Percentiles rank a stretch among this genome's conserved stretches.
phyloP scores from a whole-genome alignment of 2,113 vertebrate genomes.

The Hemicordylus capensis region DNA sequence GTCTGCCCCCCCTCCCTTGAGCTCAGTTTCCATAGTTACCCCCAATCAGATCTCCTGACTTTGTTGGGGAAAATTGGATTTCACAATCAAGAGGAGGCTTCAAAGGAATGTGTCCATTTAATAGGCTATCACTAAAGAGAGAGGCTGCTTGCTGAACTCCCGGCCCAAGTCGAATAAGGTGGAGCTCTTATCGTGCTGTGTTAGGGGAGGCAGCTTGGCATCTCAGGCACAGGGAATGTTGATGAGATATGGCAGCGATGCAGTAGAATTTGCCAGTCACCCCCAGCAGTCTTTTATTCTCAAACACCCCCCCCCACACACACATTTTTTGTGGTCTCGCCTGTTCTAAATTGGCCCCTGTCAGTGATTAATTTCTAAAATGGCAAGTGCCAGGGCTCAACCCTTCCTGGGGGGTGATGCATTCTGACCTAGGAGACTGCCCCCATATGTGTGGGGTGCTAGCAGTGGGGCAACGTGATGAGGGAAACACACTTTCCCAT shows the following conservation, averaged over 20 bases:
- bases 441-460: not conserved
- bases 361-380: conserved; percentile 25
- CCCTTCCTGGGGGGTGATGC: not conserved
- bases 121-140: conserved; percentile 75
- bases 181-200: conserved; percentile 49
- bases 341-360: not conserved
- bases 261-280: conserved; percentile 56
- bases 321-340: not conserved
- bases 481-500: not conserved
- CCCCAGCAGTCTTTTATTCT: not conserved
- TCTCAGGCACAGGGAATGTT: conserved; percentile 22
- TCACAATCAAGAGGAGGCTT: conserved; percentile 78
- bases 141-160: conserved; percentile 69
- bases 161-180: conserved; percentile 68
- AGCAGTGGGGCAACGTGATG: not conserved
- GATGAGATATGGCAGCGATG: conserved; percentile 41
- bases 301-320: not conserved
- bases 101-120: conserved; percentile 82
- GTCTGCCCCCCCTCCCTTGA: conserved; percentile 29
- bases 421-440: not conserved
- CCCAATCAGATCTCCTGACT: conserved; percentile 69
- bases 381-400: not conserved
- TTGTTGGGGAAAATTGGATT: conserved; percentile 75
- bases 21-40: conserved; percentile 80
- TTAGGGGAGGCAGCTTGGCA: conserved; percentile 65